phyloP scores from a whole-genome alignment of 2,888 invertebrate species.

The Sinhomidia bicolor region DNA sequence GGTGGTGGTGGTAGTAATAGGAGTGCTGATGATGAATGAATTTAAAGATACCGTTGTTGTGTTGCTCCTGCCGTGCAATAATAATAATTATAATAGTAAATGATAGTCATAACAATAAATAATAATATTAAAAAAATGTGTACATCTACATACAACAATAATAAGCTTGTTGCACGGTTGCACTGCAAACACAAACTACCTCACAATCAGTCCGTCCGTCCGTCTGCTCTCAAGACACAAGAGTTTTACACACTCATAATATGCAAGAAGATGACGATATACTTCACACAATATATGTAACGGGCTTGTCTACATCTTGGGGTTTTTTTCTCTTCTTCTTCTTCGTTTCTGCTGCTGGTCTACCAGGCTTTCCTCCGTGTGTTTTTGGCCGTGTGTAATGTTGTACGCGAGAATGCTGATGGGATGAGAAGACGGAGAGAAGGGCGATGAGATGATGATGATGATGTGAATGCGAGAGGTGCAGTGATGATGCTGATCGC shows the following conservation, averaged over 20 bases:
- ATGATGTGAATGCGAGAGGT: background rate
- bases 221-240: no score
- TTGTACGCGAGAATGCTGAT: background rate
- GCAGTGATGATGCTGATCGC: background rate
- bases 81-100: constrained; percentile 20
- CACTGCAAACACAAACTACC: background rate
- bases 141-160: background rate
- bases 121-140: background rate
- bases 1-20: background rate
- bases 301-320: no score
- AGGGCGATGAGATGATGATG: background rate
- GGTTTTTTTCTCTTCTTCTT: background rate
- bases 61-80: background rate
- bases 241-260: no score
- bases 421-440: background rate
- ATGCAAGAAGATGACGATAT: background rate
- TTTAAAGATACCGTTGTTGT: constrained; percentile 3
- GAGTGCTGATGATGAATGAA: background rate
- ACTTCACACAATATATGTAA: background rate
- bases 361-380: background rate
- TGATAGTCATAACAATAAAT: constrained; percentile 15
- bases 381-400: background rate
- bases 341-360: no score
- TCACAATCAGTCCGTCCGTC: no score
- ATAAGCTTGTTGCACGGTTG: background rate